Conservation (phyloP, 2,113 vertebrate genomes). For the Nematolebias whitei region DNA sequence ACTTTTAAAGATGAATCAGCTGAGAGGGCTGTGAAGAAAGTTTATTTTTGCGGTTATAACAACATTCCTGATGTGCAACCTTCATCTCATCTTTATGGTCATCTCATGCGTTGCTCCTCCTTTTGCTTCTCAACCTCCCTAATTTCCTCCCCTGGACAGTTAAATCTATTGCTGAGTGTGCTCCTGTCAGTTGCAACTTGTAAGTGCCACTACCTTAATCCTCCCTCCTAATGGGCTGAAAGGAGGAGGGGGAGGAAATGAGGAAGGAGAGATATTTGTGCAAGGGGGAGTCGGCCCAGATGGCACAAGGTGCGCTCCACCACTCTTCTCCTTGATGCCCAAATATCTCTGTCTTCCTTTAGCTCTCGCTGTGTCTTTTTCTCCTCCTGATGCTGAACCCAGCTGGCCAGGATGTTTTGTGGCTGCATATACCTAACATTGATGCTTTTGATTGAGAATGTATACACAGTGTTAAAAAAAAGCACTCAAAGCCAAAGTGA, state of each 20-base stretch:
- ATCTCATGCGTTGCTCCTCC: conserved; percentile 38
- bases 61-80: conserved; percentile 37
- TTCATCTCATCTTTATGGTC: conserved; percentile 20
- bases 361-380: conserved; percentile 36
- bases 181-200: conserved; percentile 69
- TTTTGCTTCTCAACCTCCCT: conserved; percentile 5
- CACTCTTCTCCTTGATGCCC: conserved; percentile 69
- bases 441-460: neutral
- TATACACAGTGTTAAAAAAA: neutral
- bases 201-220: conserved; percentile 81
- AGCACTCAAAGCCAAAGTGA: neutral
- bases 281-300: conserved; percentile 73
- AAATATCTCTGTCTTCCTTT: conserved; percentile 54
- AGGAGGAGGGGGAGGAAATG: conserved; percentile 36
- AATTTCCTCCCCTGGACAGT: conserved; percentile 63
- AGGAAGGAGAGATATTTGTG: conserved; percentile 27
- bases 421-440: no score
- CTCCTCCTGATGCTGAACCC: conserved; percentile 75
- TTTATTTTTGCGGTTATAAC: conserved; percentile 51
- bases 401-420: conserved; percentile 75
- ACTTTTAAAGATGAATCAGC: conserved; percentile 69
- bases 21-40: conserved; percentile 58
- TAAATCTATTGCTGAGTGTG: conserved; percentile 71
- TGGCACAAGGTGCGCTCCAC: conserved; percentile 78
- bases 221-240: conserved; percentile 75